A percentile compares a stretch with the other conserved stretches of the same genome.
Evolutionary conservation across 2,888 invertebrate species (phyloP).

Genomic region (Melanophora roralis): DNA sequence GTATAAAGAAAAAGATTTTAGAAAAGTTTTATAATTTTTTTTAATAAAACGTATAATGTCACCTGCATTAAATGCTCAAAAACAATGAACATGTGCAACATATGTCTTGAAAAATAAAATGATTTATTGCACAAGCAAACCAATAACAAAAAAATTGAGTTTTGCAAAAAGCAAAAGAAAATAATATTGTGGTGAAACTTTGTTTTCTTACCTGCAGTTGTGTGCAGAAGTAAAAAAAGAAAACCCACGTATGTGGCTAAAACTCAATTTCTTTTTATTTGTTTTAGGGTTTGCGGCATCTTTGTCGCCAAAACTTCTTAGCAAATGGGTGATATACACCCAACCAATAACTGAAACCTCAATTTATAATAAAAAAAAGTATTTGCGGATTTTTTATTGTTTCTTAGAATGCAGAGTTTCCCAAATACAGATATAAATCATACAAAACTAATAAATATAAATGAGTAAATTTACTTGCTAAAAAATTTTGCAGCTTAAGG

Average conservation of each 20-base stretch:
- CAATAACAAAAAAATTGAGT: neutral
- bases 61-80: neutral
- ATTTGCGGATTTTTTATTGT: neutral
- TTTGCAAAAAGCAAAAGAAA: neutral
- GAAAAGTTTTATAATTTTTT: neutral
- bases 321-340: slow-evolving; percentile 31
- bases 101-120: slow-evolving; percentile 28
- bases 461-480: no score
- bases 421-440: no score
- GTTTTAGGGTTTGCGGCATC: slow-evolving; percentile 8
- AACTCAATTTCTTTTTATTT: slow-evolving; percentile 43
- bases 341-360: slow-evolving; percentile 44
- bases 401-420: neutral
- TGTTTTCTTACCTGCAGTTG: slow-evolving; percentile 33
- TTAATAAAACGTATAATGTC: neutral
- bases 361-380: slow-evolving; percentile 8
- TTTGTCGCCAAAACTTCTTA: neutral
- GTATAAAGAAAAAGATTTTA: neutral
- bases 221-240: no score
- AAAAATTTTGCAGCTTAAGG: no score
- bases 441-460: no score
- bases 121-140: slow-evolving; percentile 36
- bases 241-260: slow-evolving; percentile 53
- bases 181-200: slow-evolving; percentile 17
- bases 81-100: slow-evolving; percentile 32